Evolutionary conservation across 2,113 vertebrate genomes (phyloP).

Genomic region (Phyllostomus discolor): DNA sequence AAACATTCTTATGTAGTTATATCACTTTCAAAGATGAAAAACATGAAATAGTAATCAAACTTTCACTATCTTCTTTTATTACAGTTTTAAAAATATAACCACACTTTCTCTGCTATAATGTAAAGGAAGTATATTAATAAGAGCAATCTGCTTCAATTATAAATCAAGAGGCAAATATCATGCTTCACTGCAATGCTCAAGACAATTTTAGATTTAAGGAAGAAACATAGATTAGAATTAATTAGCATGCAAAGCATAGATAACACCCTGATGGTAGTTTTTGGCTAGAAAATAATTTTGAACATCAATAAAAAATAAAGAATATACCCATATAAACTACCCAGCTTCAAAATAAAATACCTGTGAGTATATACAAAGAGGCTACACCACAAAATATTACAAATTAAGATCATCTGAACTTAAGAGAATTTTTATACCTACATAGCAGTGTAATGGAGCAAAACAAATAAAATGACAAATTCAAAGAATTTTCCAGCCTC

Average conservation of each 20-base stretch:
- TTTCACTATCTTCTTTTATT: slow-evolving; percentile 59
- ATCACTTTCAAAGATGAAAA: slow-evolving; percentile 67
- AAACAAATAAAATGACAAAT: not conserved
- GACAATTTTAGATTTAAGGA: slow-evolving; percentile 33
- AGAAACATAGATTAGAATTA: not conserved
- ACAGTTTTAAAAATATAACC: slow-evolving; percentile 62
- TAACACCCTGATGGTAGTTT: not conserved
- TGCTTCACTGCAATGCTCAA: not conserved
- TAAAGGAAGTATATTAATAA: slow-evolving; percentile 46
- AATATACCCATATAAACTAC: not conserved
- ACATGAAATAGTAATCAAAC: slow-evolving; percentile 77
- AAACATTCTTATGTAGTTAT: slow-evolving; percentile 63
- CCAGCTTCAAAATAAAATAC: not conserved
- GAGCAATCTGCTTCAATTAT: slow-evolving; percentile 46
- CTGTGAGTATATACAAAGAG: not conserved
- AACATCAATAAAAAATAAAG: not conserved
- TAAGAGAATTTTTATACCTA: not conserved
- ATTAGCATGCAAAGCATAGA: not conserved
- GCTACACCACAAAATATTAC: not conserved
- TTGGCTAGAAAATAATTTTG: not conserved
- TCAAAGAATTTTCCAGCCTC: not conserved
- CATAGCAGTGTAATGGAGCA: not conserved
- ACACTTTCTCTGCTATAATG: slow-evolving; percentile 34
- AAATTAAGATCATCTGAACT: not conserved
- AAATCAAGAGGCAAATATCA: slow-evolving; percentile 32